These are phyloP conservation scores for Phalacrocorax brasilianus DNA, from an alignment of 2,113 vertebrate genomes.

Conservation along the genomic window DNA sequence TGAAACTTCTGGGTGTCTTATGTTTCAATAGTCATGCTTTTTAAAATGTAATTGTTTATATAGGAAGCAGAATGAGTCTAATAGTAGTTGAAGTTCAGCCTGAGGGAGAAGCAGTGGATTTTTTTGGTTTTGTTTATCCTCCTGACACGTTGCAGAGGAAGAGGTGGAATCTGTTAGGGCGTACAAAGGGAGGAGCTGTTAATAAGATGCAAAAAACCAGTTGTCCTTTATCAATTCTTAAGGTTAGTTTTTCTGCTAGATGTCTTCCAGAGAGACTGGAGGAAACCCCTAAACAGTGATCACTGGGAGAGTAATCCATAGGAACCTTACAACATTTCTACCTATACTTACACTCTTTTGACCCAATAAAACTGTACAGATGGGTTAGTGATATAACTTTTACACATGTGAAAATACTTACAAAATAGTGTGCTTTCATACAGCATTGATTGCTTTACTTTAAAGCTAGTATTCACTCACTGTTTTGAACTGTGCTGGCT, in stretches of 20 bases:
- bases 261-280: neutral
- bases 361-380: neutral
- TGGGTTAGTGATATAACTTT: neutral
- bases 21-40: neutral
- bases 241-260: neutral
- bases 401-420: accelerated
- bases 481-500: neutral
- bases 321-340: neutral
- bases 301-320: neutral
- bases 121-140: neutral
- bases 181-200: neutral
- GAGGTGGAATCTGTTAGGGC: neutral
- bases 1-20: neutral
- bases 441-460: neutral
- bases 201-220: neutral
- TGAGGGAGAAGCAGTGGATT: neutral
- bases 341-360: neutral
- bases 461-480: neutral
- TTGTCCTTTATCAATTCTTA: neutral
- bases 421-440: neutral
- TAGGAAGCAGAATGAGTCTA: neutral
- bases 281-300: neutral
- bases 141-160: neutral
- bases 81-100: neutral
- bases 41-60: neutral